A percentile compares a stretch with the other conserved stretches of the same genome.
Conservation (phyloP, 2,113 vertebrate species). For the Prionailurus viverrinus region DNA sequence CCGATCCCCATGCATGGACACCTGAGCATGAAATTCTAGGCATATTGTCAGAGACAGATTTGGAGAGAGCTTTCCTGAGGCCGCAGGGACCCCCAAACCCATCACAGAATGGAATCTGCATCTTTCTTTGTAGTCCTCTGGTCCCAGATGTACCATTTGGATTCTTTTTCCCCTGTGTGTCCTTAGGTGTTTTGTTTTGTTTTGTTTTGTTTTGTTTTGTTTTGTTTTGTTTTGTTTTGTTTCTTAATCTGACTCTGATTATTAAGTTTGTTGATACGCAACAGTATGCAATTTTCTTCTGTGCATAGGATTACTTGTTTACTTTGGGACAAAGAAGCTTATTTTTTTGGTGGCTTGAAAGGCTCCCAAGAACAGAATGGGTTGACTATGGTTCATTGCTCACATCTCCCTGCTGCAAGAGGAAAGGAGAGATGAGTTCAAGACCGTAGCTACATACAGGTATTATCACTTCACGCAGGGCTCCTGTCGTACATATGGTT, state of each 20-base stretch:
- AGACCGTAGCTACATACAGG: background rate
- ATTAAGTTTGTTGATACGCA: background rate
- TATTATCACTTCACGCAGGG: rapidly evolving
- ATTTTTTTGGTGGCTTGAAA: background rate
- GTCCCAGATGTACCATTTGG: too few relatives aligned
- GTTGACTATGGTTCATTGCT: background rate
- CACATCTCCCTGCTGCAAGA: background rate
- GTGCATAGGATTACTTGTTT: background rate
- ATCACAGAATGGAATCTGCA: background rate
- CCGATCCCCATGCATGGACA: rapidly evolving
- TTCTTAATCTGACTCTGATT: background rate
- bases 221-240: background rate
- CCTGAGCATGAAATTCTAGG: rapidly evolving
- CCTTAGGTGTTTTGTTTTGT: background rate
- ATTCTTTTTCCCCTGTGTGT: background rate
- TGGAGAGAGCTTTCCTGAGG: background rate
- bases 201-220: background rate
- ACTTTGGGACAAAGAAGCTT: background rate
- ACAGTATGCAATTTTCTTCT: background rate
- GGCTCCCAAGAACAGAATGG: background rate
- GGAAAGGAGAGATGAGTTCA: too few relatives aligned
- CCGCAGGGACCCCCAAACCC: background rate
- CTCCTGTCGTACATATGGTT: rapidly evolving
- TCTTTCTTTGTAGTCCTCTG: background rate
- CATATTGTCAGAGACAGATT: rapidly evolving